phyloP scores from a whole-genome alignment of 2,888 invertebrate species.

The Tetranychus truncatus region DNA sequence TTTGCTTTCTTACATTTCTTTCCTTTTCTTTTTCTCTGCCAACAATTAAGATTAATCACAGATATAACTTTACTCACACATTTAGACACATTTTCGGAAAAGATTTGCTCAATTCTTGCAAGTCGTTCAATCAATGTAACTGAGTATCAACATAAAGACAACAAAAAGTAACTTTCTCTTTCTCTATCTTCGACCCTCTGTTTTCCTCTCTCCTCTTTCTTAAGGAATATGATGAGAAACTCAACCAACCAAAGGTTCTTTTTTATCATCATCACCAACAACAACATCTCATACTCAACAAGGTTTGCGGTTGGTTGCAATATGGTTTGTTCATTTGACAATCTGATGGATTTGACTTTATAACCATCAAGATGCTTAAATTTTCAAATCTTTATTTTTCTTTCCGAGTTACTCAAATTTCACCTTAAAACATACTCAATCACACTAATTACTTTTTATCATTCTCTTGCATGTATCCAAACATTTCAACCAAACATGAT shows the following conservation, averaged over 20 bases:
- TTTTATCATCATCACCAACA: not conserved
- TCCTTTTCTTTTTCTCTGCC: not conserved
- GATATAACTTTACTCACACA: not conserved
- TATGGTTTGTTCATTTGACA: not conserved
- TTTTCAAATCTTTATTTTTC: not conserved
- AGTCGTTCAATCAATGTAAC: not conserved
- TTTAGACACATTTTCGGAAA: not conserved
- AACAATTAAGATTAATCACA: not conserved
- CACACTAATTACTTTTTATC: not conserved
- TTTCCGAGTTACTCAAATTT: not conserved
- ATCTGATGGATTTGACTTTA: not conserved
- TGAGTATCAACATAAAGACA: not conserved
- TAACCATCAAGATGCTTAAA: not conserved
- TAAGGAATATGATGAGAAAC: not conserved
- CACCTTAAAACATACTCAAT: not conserved
- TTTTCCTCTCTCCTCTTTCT: not conserved
- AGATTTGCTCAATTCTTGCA: not conserved
- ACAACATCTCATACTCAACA: not conserved
- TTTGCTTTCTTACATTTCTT: not conserved
- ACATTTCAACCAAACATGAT: not conserved
- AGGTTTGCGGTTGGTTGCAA: not conserved
- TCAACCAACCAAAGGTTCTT: not conserved
- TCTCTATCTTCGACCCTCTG: not conserved
- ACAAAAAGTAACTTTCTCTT: not conserved
- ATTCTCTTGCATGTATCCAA: slow-evolving; percentile 1